Base-by-base conservation (phyloP, 2,797 vertebrate species). In the Leucoraja ocellata region DNA sequence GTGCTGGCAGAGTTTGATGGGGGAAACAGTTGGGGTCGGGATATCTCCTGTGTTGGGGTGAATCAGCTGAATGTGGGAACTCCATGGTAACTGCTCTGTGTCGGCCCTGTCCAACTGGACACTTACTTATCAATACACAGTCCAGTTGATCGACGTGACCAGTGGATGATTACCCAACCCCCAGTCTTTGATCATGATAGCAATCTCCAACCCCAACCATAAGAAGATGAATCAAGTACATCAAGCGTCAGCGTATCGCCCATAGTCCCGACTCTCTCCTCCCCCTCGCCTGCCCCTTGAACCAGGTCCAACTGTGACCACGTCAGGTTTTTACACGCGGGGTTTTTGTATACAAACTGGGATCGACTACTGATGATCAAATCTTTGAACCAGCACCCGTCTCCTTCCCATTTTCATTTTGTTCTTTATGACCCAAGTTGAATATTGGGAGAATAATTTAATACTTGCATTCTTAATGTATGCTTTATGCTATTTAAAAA, bases 401-500 rank as follows among this genome's bases (percentile, higher is more conserved):
- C 68, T 13, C 1, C 5, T 91, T 91, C 68, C 68, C 25, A 71
- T 76, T 92, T 92, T 92, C 73, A 74, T 76, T 74, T 91, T 91
- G 21, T 71, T 74, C 71, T 92, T 74, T 54, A 25, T 92, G 68
- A 92, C 21, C 36, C 25, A 11, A 76, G 39, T 92, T 88, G 68
- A 73, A 21, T n/a, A 73, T 74, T 32, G 84, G 90, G 71, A 74
- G 90, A 92, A 92, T 92, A 92, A 92, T 92, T 92, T 92, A 92
- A 92, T 74, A 92, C 90, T 92, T 92, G 68, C 90, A 92, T 74
- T 92, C 90, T 92, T 92, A 92, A 92, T 92, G 90, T 92, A 92
- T 92, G 90, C 90, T 92, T 92, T 92, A 74, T 92, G 90, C 90
- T 92, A 92, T 92, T 92, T 92, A 92, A 92, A 92, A 90, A 91